phyloP scores from a whole-genome alignment of 2,888 invertebrate genomes.

The Busseola fusca region DNA sequence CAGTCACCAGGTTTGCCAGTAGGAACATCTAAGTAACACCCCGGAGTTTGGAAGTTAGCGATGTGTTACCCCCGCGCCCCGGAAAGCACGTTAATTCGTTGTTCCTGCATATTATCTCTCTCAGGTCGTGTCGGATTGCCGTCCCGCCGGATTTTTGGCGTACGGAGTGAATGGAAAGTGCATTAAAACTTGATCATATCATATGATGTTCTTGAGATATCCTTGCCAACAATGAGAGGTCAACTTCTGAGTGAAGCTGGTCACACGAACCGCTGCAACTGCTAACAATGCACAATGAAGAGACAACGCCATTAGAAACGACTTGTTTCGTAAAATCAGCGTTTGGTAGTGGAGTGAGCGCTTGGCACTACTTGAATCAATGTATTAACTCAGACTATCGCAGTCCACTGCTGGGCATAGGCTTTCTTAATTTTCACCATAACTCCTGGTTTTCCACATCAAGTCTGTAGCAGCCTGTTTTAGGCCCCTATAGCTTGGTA shows the following conservation, averaged over 20 bases:
- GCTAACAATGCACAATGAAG: conserved; percentile 48
- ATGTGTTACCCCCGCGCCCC: too few relatives aligned
- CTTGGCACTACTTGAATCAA: not conserved
- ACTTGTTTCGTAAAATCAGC: conserved; percentile 24
- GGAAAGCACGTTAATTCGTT: too few relatives aligned
- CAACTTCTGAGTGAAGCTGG: not conserved
- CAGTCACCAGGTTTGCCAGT: too few relatives aligned
- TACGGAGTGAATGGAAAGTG: not conserved
- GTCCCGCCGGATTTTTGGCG: not conserved
- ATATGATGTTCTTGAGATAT: conserved; percentile 17
- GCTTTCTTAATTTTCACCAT: not conserved
- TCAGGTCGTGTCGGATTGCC: too few relatives aligned
- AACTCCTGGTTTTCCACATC: not conserved
- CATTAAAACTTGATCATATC: not conserved
- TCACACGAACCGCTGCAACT: conserved; percentile 32
- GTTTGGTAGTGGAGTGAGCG: not conserved
- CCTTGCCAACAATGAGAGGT: conserved; percentile 18
- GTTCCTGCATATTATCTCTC: too few relatives aligned
- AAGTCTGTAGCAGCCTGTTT: too few relatives aligned
- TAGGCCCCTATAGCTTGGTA: not conserved
- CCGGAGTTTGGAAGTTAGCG: too few relatives aligned
- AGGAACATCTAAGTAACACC: too few relatives aligned
- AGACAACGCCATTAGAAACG: conserved; percentile 16
- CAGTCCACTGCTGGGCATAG: not conserved
- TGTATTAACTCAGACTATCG: not conserved